Evolutionary conservation across 2,888 invertebrate species (phyloP).

Genomic region (Candidula unifasciata): DNA sequence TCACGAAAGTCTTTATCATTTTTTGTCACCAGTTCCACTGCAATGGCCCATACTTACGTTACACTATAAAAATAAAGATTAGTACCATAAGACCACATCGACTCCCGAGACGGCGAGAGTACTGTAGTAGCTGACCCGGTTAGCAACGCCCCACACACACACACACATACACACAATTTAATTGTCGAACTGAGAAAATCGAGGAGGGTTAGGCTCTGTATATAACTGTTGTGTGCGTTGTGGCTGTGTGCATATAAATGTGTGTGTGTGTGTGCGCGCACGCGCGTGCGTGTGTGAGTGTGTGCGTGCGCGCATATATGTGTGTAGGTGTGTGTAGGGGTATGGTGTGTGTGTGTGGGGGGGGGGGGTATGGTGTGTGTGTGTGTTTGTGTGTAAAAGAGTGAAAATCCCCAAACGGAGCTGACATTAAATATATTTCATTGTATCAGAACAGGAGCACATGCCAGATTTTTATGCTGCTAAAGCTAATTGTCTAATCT

Average conservation of each 20-base stretch:
- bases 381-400: conserved; percentile 20
- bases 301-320: background rate
- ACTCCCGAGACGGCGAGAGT: no score
- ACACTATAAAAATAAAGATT: no score
- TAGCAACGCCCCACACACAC: no score
- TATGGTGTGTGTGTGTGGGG: background rate
- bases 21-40: no score
- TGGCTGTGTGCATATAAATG: background rate
- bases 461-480: background rate
- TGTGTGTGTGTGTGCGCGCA: background rate
- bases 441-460: background rate
- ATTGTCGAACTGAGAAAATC: no score
- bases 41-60: no score
- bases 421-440: background rate
- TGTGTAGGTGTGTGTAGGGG: background rate
- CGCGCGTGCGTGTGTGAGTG: background rate
- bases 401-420: background rate
- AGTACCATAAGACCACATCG: no score
- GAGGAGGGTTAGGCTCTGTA: no score
- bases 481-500: background rate
- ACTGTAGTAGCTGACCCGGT: no score
- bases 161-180: no score
- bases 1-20: no score
- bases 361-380: no score
- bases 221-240: background rate